Percentiles rank a stretch among this genome's conserved stretches.
Evolutionary conservation across 2,888 invertebrate species (phyloP).

Genomic region (Euplexia lucipara): DNA sequence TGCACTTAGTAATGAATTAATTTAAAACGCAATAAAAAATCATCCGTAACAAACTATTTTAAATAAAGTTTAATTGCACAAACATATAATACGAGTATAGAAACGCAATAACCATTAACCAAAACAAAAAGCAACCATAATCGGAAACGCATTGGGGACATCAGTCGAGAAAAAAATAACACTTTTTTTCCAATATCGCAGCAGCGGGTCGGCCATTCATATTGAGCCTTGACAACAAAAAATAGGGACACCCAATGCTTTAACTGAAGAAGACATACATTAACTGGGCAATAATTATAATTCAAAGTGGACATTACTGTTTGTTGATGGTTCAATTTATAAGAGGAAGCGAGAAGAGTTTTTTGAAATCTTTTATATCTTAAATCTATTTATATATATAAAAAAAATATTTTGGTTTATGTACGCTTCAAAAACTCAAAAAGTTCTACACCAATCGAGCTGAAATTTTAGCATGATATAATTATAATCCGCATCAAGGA

Average conservation of each 20-base stretch:
- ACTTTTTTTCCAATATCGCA: constrained; percentile 79
- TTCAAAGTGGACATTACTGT: constrained; percentile 86
- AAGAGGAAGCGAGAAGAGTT: constrained; percentile 53
- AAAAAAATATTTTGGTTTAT: too few relatives aligned
- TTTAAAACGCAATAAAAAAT: constrained; percentile 10
- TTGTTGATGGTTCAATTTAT: constrained; percentile 64
- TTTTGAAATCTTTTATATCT: too few relatives aligned
- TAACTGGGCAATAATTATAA: constrained; percentile 88
- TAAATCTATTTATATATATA: too few relatives aligned
- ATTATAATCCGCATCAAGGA: too few relatives aligned
- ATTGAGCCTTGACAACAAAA: constrained; percentile 81
- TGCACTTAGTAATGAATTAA: neutral
- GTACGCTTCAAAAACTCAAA: too few relatives aligned
- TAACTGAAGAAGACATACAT: constrained; percentile 89
- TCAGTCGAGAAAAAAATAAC: constrained; percentile 57
- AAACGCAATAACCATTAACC: constrained; percentile 41
- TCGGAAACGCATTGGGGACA: constrained; percentile 66
- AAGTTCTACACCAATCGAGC: too few relatives aligned
- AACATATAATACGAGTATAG: constrained; percentile 38
- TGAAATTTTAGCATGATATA: too few relatives aligned
- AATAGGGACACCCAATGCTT: constrained; percentile 87
- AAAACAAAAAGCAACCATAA: constrained; percentile 56
- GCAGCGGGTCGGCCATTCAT: constrained; percentile 81
- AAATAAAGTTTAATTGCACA: constrained; percentile 55
- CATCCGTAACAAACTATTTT: constrained; percentile 24